These are phyloP conservation scores for Anas bahamensis DNA, from an alignment of 2,797 vertebrate genomes.

Conservation along the genomic window DNA sequence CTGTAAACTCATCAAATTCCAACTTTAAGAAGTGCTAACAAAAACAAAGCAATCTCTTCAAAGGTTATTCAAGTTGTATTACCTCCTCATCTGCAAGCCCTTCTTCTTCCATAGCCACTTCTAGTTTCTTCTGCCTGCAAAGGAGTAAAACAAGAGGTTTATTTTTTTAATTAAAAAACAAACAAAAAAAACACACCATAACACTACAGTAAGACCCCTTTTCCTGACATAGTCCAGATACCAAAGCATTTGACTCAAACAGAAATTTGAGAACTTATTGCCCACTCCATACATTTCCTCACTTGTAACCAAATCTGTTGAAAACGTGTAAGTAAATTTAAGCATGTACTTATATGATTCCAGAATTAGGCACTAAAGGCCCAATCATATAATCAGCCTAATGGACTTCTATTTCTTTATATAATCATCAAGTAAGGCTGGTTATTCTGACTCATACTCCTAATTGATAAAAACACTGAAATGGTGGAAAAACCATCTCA, in stretches of 20 bases:
- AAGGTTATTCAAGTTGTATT: not conserved
- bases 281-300: not conserved
- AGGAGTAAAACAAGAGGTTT: not conserved
- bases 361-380: not conserved
- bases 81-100: conserved; percentile 97
- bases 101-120: conserved; percentile 99
- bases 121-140: conserved; percentile 95
- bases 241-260: not conserved
- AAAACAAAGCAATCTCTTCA: not conserved
- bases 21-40: not conserved
- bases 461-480: not conserved
- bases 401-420: not conserved
- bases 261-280: not conserved
- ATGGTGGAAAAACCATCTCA: not conserved
- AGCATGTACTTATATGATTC: not conserved
- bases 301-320: not conserved
- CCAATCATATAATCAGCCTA: not conserved
- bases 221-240: not conserved
- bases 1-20: not conserved
- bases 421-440: not conserved
- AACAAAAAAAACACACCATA: not conserved
- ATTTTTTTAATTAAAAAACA: not conserved
- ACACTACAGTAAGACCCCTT: not conserved
- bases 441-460: not conserved
- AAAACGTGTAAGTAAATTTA: not conserved